phyloP scores from a whole-genome alignment of 1,140 invertebrate species.

The Reticulitermes speratus region DNA sequence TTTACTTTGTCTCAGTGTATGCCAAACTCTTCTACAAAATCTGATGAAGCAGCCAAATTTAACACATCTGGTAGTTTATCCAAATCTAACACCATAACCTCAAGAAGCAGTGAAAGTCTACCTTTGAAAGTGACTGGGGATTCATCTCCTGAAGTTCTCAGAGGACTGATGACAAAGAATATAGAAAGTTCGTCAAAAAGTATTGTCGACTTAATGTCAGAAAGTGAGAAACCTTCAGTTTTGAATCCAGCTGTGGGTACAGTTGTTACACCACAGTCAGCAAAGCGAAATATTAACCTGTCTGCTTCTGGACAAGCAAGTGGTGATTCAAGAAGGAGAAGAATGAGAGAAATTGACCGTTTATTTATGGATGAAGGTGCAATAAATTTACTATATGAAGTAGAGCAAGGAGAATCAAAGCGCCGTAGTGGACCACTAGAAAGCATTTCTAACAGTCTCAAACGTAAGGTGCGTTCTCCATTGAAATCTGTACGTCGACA shows the following conservation, averaged over 20 bases:
- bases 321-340: conserved; percentile 18
- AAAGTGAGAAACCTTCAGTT: conserved; percentile 41
- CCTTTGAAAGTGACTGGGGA: not conserved
- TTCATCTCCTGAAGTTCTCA: not conserved
- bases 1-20: not conserved
- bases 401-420: conserved; percentile 53
- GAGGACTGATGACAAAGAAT: not conserved
- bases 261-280: not conserved
- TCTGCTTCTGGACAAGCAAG: not conserved
- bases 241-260: not conserved
- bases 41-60: conserved; percentile 52
- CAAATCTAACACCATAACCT: not conserved
- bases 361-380: conserved; percentile 81
- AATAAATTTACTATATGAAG: conserved; percentile 78
- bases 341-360: conserved; percentile 65
- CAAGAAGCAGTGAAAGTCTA: not conserved
- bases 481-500: conserved; percentile 26
- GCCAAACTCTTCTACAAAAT: conserved; percentile 34
- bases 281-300: not conserved
- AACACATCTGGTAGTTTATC: not conserved
- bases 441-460: not conserved
- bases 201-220: not conserved
- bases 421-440: conserved; percentile 12
- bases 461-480: conserved; percentile 7
- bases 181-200: not conserved